Conservation (phyloP, 2,888 invertebrate genomes). For the Epistrophella euchroma region DNA sequence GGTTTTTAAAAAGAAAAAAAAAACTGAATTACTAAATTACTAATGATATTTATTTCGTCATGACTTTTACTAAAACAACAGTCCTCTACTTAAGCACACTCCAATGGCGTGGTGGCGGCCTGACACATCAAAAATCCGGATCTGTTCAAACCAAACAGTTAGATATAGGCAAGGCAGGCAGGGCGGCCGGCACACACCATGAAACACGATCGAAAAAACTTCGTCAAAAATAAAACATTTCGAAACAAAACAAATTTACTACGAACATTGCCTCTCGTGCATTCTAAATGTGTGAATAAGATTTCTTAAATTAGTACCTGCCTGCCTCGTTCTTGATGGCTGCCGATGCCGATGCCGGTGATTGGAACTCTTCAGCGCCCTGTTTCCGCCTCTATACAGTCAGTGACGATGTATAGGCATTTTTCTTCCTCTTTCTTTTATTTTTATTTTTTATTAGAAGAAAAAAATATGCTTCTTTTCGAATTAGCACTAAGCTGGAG, state of each 20-base stretch:
- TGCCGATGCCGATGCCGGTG: neutral
- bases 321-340: slow-evolving; percentile 30
- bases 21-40: no score
- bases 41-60: no score
- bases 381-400: slow-evolving; percentile 43
- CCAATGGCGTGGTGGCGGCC: neutral
- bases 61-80: no score
- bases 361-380: slow-evolving; percentile 39
- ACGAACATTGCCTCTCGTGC: slow-evolving; percentile 35
- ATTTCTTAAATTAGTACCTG: slow-evolving; percentile 67
- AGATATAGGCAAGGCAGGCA: neutral
- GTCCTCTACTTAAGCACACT: no score
- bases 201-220: slow-evolving; percentile 20
- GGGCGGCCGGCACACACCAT: neutral
- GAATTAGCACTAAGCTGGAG: slow-evolving; percentile 20
- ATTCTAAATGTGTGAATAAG: slow-evolving; percentile 64
- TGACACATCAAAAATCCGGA: neutral
- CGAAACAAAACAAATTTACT: slow-evolving; percentile 34
- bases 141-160: neutral
- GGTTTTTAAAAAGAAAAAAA: no score
- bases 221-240: slow-evolving; percentile 59
- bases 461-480: slow-evolving; percentile 29
- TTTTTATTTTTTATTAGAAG: neutral
- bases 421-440: neutral
- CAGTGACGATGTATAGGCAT: neutral